These are phyloP conservation scores for Sepiola atlantica DNA, from an alignment of 2,888 invertebrate genomes.

Conservation along the genomic window DNA sequence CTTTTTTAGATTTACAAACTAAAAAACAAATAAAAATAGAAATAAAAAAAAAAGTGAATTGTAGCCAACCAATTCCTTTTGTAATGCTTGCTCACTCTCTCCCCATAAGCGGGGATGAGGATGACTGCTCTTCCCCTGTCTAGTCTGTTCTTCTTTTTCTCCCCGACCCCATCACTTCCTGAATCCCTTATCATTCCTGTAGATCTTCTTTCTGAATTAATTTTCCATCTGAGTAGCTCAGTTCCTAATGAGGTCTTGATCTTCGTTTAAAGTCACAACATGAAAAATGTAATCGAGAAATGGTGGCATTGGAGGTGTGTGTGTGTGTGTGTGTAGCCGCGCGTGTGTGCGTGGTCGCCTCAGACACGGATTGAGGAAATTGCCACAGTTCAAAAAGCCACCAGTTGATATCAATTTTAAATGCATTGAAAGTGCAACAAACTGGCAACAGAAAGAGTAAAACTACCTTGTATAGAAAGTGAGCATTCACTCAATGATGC, in stretches of 20 bases:
- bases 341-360: not conserved
- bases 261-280: slow-evolving; percentile 11
- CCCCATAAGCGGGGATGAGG: no score
- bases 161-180: not conserved
- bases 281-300: slow-evolving; percentile 13
- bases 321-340: not conserved
- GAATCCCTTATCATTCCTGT: not conserved
- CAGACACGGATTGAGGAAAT: no score
- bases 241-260: slow-evolving; percentile 32
- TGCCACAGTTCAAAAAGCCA: no score
- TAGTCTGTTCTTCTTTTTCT: not conserved
- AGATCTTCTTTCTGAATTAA: slow-evolving; percentile 14
- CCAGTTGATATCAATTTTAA: no score
- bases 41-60: not conserved
- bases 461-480: no score
- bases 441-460: no score
- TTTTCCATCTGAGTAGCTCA: slow-evolving; percentile 32
- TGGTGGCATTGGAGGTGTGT: not conserved
- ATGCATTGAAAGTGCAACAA: no score
- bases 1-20: not conserved
- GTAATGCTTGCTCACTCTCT: not conserved
- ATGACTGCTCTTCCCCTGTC: not conserved
- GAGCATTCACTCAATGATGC: no score
- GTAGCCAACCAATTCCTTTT: not conserved
- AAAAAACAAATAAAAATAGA: no score